Base-by-base conservation (phyloP, 1,140 invertebrate species). In the Drosophila sturtevanti region DNA sequence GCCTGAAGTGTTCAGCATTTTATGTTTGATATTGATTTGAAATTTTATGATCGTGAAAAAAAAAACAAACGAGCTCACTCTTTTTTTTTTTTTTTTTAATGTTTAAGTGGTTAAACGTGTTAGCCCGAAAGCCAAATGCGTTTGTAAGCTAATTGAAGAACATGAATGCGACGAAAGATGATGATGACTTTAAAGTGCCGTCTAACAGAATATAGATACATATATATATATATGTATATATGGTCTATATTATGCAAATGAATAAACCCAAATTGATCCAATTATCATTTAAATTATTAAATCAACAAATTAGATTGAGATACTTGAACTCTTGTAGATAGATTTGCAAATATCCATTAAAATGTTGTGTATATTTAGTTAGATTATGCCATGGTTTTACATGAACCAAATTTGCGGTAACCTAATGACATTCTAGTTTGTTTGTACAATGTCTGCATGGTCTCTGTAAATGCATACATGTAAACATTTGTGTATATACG, bases 21-120 rank as follows among this genome's bases (percentile, higher is more conserved):
- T 59, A 68, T 37, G 61, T 44, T 31, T 58, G 63, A 24, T 63
- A 48, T 59, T 59, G 51, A n/a, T 65, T 63, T 63, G 35, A 11
- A 21, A 48, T 48, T 48, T 48, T 48, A 48, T 48, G 41, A 48
- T 48, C 41, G 16, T 21, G 41, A 21, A 48, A 44, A 18, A 44
- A 44, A 6, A 44, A 48, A 48, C 41, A 48, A 21, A 16, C 41
- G 18, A 22, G 58, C 10, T 35, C 41, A 18, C 16, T 14, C 16
- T 44, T 44, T 44, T 24, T 2, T 44, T 9, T 48, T 48, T 48
- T 48, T 44, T 44, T 44, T 44, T 24, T 2, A 16, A 7, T 48
- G 18, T 48, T 48, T 44, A 48, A 48, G 41, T 48, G 41, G 9
- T 21, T 48, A 48, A 48, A 48, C 41, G 41, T 48, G 41, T 48